A percentile compares a stretch with the other conserved stretches of the same genome.
phyloP scores from a whole-genome alignment of 2,888 invertebrate genomes.

The Monoplex corrugatus region DNA sequence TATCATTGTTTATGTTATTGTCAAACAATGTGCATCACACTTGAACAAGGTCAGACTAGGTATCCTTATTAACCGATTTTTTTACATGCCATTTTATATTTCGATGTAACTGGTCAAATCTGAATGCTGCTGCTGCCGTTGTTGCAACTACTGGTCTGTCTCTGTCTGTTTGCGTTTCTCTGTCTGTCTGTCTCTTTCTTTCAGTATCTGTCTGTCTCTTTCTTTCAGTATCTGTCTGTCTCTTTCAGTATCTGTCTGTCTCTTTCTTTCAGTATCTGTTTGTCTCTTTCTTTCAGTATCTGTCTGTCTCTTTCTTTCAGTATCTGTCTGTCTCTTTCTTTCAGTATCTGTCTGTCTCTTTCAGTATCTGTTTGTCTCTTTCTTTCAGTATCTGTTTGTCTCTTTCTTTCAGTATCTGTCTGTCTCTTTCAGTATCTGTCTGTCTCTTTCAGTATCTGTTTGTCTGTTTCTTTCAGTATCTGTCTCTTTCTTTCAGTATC shows the following conservation, averaged over 20 bases:
- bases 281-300: not conserved
- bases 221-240: not conserved
- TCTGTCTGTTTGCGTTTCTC: no score
- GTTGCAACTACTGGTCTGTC: no score
- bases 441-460: conserved; percentile 20
- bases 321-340: not conserved
- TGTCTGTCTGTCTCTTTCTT: no score
- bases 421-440: conserved; percentile 3
- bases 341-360: not conserved
- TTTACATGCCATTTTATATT: no score
- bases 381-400: not conserved
- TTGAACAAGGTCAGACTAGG: no score
- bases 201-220: not conserved
- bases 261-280: not conserved
- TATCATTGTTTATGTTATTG: no score
- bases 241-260: not conserved
- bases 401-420: not conserved
- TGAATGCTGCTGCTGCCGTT: no score
- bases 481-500: conserved; percentile 19
- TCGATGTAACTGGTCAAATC: no score
- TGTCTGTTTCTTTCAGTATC: conserved; percentile 9
- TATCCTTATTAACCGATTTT: no score
- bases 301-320: not conserved
- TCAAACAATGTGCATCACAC: no score
- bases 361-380: no score